phyloP scores from a whole-genome alignment of 1,140 invertebrate species.

The Formica exsecta region DNA sequence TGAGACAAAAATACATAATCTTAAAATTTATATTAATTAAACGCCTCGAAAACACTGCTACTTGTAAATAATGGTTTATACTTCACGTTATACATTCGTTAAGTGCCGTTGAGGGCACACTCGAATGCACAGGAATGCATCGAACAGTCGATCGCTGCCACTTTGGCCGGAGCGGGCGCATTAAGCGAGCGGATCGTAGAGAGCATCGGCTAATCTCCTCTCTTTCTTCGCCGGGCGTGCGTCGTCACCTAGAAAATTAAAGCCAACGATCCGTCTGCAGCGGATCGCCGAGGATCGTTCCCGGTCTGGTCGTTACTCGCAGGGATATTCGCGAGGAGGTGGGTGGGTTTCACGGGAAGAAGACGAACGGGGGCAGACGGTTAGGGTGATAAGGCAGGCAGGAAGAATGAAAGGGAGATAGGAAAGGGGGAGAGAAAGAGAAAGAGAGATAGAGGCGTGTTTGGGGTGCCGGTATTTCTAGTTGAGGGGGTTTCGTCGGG shows the following conservation, averaged over 20 bases:
- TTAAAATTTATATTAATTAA: neutral
- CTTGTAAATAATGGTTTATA: slow-evolving; percentile 35
- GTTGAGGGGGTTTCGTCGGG: slow-evolving; percentile 66
- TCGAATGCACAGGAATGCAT: slow-evolving; percentile 57
- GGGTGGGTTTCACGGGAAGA: slow-evolving; percentile 24
- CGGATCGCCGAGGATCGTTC: slow-evolving; percentile 61
- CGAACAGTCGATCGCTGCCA: slow-evolving; percentile 47
- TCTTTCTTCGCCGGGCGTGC: slow-evolving; percentile 56
- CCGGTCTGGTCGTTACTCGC: slow-evolving; percentile 62
- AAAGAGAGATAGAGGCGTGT: slow-evolving; percentile 10
- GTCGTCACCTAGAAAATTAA: slow-evolving; percentile 77
- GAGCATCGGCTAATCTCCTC: slow-evolving; percentile 57
- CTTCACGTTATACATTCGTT: slow-evolving; percentile 13
- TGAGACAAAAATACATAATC: neutral
- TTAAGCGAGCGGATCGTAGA: slow-evolving; percentile 45
- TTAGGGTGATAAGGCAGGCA: slow-evolving; percentile 28
- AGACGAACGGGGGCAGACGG: slow-evolving; percentile 27
- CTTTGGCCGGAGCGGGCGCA: slow-evolving; percentile 38
- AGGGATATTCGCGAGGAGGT: slow-evolving; percentile 53
- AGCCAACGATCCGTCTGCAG: slow-evolving; percentile 67
- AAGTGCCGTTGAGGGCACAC: slow-evolving; percentile 27
- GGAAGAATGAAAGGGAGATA: slow-evolving; percentile 20
- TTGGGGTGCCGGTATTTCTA: slow-evolving; percentile 60
- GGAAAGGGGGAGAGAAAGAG: slow-evolving; percentile 2
- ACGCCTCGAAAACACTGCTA: slow-evolving; percentile 1